Evolutionary conservation across 92 coral and sea anemone genomes (phyloP).

Genomic region (Epizoanthus stellaris): DNA sequence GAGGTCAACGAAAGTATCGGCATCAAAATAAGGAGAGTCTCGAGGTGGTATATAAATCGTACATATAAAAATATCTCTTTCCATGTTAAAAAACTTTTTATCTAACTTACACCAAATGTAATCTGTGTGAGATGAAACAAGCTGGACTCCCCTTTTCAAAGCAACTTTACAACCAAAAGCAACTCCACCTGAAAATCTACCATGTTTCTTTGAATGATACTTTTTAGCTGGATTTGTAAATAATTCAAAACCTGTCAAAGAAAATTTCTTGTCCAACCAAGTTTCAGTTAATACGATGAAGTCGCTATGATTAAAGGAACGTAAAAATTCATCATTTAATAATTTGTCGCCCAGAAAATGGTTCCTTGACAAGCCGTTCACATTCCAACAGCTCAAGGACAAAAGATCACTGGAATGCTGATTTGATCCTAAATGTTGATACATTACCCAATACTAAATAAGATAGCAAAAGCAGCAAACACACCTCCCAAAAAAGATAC

Average conservation of each 20-base stretch:
- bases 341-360: constrained; percentile 39
- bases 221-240: constrained; percentile 20
- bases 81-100: not conserved
- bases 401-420: constrained; percentile 1
- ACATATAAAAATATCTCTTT: constrained; percentile 29
- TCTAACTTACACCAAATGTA: constrained; percentile 45
- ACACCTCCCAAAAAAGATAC: constrained; percentile 3
- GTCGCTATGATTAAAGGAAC: not conserved
- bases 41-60: constrained; percentile 38
- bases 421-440: not conserved
- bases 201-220: constrained; percentile 11
- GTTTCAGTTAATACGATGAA: constrained; percentile 38
- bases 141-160: not conserved
- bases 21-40: constrained; percentile 1
- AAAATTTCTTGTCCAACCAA: constrained; percentile 8
- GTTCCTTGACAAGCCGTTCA: constrained; percentile 41
- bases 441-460: not conserved
- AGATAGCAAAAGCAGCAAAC: not conserved
- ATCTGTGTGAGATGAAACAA: not conserved
- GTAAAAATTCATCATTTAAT: constrained; percentile 24
- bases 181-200: constrained; percentile 51
- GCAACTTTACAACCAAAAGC: constrained; percentile 17
- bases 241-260: constrained; percentile 8
- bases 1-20: constrained; percentile 26
- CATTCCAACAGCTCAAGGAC: constrained; percentile 47